Conservation (phyloP, 2,888 invertebrate species). For the Spatulosminthurus flaviceps region DNA sequence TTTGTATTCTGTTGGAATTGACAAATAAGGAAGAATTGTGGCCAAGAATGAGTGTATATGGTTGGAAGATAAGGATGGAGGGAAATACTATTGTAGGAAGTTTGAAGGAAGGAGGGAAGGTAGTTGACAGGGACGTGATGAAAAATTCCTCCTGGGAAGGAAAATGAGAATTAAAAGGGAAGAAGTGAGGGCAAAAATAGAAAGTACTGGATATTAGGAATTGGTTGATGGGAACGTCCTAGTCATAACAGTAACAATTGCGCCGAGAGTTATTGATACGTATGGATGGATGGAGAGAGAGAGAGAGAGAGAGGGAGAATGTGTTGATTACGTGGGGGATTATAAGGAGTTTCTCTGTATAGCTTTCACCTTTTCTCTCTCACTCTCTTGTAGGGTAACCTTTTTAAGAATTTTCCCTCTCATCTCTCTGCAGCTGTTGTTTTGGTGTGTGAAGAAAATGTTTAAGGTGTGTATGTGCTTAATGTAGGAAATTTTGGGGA, state of each 20-base stretch:
- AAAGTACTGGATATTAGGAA: background rate
- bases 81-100: background rate
- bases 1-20: too few species aligned
- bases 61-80: too few species aligned
- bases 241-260: slow-evolving; percentile 18
- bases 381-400: background rate
- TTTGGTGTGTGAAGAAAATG: background rate
- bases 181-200: background rate
- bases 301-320: background rate
- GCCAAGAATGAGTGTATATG: too few species aligned
- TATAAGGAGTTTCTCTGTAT: slow-evolving; percentile 23
- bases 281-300: background rate
- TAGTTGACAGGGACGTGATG: too few species aligned
- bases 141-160: too few species aligned
- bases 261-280: background rate
- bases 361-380: slow-evolving; percentile 14
- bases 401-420: background rate
- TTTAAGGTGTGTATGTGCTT: too few species aligned
- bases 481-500: slow-evolving; percentile 35
- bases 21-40: too few species aligned
- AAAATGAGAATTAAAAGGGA: too few species aligned
- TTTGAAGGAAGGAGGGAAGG: background rate
- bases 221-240: background rate
- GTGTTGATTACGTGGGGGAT: slow-evolving; percentile 6
- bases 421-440: slow-evolving; percentile 6